phyloP scores from a whole-genome alignment of 1,140 invertebrate species.

The Bombus breviceps region DNA sequence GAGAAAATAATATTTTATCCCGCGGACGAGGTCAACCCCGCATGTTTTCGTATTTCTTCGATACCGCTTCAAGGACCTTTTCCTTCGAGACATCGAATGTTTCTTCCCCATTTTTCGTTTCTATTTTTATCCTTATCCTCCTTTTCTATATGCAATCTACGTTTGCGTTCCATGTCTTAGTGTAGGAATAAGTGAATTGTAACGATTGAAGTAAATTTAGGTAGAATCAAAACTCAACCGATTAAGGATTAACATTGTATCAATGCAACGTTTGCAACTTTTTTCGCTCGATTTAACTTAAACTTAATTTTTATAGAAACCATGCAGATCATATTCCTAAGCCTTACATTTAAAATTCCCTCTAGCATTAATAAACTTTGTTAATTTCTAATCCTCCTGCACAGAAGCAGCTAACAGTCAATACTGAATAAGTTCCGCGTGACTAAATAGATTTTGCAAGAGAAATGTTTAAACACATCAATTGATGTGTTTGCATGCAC shows the following conservation, averaged over 20 bases:
- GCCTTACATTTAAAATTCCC: too few species aligned
- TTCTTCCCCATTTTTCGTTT: background rate
- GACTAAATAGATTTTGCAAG: too few species aligned
- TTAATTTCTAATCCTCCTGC: background rate
- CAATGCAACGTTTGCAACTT: too few species aligned
- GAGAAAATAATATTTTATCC: slow-evolving; percentile 41
- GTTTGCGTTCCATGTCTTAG: background rate
- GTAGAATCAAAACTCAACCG: too few species aligned
- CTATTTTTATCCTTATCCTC: too few species aligned
- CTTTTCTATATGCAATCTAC: background rate
- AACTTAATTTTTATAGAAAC: too few species aligned
- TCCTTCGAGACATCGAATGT: background rate
- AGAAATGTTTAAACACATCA: slow-evolving; percentile 1
- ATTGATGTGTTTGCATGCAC: slow-evolving; percentile 1
- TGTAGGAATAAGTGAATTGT: background rate
- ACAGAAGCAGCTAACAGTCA: background rate
- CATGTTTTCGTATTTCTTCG: background rate
- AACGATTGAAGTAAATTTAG: background rate
- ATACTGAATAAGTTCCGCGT: background rate
- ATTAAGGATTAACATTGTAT: too few species aligned
- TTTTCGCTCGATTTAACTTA: too few species aligned
- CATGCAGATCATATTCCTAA: too few species aligned
- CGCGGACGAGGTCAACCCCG: background rate
- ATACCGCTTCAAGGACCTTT: background rate
- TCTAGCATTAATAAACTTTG: too few species aligned